These are phyloP conservation scores for Mesorhabditis sp. DNA, from an alignment of 2,888 invertebrate species.

Conservation along the genomic window DNA sequence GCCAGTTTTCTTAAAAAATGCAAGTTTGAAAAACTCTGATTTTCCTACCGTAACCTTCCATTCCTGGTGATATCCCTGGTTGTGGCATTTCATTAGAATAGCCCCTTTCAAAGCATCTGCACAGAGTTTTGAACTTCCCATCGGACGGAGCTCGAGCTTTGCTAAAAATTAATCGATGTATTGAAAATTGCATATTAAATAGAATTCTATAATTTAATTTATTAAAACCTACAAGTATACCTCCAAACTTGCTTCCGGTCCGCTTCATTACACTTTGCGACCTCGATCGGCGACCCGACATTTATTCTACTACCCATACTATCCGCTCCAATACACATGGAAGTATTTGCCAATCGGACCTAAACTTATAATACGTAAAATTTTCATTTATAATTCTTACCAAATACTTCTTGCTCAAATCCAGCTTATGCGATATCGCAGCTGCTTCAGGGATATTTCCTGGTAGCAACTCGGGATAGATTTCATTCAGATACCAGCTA, in stretches of 20 bases:
- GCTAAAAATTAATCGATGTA: conserved; percentile 5
- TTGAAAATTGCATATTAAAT: too few species aligned
- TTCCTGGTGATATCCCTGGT: conserved; percentile 83
- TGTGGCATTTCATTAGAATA: conserved; percentile 83
- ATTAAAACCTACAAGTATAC: not conserved
- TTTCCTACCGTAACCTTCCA: conserved; percentile 68
- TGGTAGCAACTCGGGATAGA: conserved; percentile 94
- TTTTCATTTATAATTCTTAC: not conserved
- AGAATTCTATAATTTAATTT: not conserved
- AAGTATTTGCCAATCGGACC: not conserved
- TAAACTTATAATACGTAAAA: not conserved
- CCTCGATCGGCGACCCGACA: not conserved
- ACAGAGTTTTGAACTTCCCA: conserved; percentile 80
- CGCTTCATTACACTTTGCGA: conserved; percentile 3
- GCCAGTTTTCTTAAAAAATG: conserved; percentile 25
- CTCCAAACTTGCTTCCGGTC: not conserved
- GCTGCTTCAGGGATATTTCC: conserved; percentile 33
- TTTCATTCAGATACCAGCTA: conserved; percentile 74
- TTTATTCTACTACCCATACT: not conserved
- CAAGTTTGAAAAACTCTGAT: not conserved
- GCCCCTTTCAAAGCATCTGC: conserved; percentile 69
- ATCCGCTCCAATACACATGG: conserved; percentile 13
- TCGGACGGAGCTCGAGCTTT: conserved; percentile 75
- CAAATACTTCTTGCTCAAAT: not conserved
- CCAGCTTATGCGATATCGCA: not conserved